phyloP scores from a whole-genome alignment of 2,888 invertebrate species.

The Metellina segmentata region DNA sequence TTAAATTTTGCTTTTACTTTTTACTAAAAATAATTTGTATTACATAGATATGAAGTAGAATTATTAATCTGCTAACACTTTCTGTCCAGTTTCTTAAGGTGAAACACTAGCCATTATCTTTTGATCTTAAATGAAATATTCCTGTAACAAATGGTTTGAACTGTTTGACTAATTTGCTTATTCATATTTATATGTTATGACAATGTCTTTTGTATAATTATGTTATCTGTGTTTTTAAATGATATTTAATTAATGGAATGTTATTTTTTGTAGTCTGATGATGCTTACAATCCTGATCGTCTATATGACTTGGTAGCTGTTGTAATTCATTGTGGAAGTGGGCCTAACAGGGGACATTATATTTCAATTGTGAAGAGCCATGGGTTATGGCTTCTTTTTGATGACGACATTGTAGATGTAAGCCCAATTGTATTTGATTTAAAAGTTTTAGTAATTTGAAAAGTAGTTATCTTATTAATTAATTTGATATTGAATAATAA shows the following conservation, averaged over 20 bases:
- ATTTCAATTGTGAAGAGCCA: constrained; percentile 99
- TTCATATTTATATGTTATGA: background rate
- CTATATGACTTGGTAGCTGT: constrained; percentile 99
- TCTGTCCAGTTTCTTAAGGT: too few relatives aligned
- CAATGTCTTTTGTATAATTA: background rate
- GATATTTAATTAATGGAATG: background rate
- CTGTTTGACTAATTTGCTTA: too few relatives aligned
- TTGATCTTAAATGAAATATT: too few relatives aligned
- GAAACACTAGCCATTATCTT: too few relatives aligned
- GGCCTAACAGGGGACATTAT: constrained; percentile 99
- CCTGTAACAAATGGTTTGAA: too few relatives aligned
- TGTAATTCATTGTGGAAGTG: constrained; percentile 99
- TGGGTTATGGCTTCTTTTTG: constrained; percentile 99
- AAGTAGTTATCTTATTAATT: background rate
- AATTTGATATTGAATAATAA: background rate
- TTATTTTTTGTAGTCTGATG: constrained; percentile 90
- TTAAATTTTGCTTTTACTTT: too few relatives aligned
- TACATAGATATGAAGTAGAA: too few relatives aligned
- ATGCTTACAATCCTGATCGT: constrained; percentile 98
- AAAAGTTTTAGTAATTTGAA: background rate
- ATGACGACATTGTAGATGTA: constrained; percentile 99
- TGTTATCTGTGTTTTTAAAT: background rate
- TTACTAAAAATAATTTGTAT: too few relatives aligned
- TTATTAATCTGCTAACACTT: too few relatives aligned
- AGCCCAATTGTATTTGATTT: constrained; percentile 82